Percentiles rank a stretch among this genome's conserved stretches.
These are phyloP conservation scores for Oxyscelio sp. DNA, from an alignment of 2,888 invertebrate species.

Conservation along the genomic window DNA sequence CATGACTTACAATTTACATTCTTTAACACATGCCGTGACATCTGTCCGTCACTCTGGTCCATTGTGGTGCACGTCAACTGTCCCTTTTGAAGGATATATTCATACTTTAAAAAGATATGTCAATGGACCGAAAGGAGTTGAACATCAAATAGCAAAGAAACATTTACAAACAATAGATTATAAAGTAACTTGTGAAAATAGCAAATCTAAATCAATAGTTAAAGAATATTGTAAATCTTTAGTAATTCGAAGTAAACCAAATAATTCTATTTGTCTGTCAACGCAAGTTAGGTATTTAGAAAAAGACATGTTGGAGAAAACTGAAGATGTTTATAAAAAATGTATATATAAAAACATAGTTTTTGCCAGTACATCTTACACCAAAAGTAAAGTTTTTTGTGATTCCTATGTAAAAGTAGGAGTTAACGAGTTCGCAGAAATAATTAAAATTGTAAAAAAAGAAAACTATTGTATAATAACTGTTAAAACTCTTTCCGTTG, in stretches of 20 bases:
- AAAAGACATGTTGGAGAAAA: not conserved
- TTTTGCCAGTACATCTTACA: not conserved
- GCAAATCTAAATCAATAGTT: not conserved
- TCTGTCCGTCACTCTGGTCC: constrained; percentile 32
- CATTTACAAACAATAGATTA: constrained; percentile 39
- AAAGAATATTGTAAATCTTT: constrained; percentile 16
- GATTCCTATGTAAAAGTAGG: not conserved
- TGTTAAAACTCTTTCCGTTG: constrained; percentile 1
- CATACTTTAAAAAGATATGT: constrained; percentile 34
- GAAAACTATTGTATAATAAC: too few species aligned
- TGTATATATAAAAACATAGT: constrained; percentile 7
- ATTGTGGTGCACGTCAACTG: constrained; percentile 24
- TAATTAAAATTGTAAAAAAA: constrained; percentile 12
- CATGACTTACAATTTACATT: constrained; percentile 33
- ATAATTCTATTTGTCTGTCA: not conserved
- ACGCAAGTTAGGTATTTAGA: not conserved
- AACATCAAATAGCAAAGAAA: constrained; percentile 40
- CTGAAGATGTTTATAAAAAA: constrained; percentile 14
- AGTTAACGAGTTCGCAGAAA: constrained; percentile 1
- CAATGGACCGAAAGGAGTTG: constrained; percentile 54
- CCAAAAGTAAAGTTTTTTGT: not conserved
- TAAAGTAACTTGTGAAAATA: constrained; percentile 2
- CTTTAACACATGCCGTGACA: constrained; percentile 7
- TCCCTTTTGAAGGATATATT: constrained; percentile 42
- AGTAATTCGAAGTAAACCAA: not conserved